These are phyloP conservation scores for Aptenodytes patagonicus DNA, from an alignment of 2,113 vertebrate genomes.

Conservation along the genomic window DNA sequence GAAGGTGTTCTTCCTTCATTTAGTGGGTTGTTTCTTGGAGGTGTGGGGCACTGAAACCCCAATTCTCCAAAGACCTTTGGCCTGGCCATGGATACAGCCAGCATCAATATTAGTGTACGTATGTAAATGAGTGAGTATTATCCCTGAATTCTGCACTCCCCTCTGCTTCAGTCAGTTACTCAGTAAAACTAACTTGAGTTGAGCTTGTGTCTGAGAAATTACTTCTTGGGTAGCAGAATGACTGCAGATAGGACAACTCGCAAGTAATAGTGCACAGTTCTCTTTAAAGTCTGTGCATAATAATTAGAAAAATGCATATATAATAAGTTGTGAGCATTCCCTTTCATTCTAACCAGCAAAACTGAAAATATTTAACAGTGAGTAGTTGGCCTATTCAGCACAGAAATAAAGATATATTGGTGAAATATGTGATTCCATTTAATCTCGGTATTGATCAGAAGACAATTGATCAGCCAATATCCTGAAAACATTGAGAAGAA, in stretches of 20 bases:
- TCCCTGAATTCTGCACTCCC: neutral
- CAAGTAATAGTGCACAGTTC: neutral
- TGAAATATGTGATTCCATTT: neutral
- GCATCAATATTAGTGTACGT: too few species aligned
- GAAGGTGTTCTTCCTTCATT: neutral
- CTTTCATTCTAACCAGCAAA: neutral
- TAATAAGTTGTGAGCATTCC: neutral
- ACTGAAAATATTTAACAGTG: neutral
- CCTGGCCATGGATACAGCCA: neutral
- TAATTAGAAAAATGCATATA: neutral
- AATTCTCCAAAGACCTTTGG: neutral
- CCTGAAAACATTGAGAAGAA: neutral
- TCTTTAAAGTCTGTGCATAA: neutral
- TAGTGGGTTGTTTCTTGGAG: neutral
- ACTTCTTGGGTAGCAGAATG: neutral
- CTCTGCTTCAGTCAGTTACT: neutral
- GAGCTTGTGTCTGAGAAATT: neutral
- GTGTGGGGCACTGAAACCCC: neutral
- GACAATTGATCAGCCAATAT: constrained; percentile 4
- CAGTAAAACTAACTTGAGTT: neutral
- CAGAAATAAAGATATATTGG: neutral
- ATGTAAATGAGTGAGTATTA: rapidly evolving
- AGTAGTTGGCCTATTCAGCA: neutral
- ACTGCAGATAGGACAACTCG: neutral
- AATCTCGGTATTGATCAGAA: constrained; percentile 14